Conservation (phyloP, 2,113 vertebrate genomes). For the Rhombomys opimus region DNA sequence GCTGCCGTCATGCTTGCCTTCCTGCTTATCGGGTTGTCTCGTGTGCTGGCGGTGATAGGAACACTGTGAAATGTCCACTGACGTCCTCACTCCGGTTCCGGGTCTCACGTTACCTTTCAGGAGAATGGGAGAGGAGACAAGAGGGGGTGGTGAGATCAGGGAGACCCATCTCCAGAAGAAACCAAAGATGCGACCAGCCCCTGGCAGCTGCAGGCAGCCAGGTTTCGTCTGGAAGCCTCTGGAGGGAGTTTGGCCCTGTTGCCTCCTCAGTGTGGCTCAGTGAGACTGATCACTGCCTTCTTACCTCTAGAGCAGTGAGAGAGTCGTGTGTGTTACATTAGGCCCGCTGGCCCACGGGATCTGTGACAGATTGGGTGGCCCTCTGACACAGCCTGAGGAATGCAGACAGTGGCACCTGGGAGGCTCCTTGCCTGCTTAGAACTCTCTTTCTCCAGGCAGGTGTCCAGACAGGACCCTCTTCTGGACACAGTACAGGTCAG, state of each 20-base stretch:
- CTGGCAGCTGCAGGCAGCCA: fast-evolving
- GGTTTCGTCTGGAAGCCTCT: background rate
- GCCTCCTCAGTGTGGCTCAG: background rate
- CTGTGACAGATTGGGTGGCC: too few relatives aligned
- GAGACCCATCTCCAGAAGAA: background rate
- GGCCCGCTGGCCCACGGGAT: too few relatives aligned
- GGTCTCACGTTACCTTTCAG: background rate
- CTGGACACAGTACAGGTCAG: fast-evolving
- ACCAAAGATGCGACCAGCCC: too few relatives aligned
- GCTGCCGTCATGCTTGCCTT: background rate
- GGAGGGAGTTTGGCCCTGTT: background rate
- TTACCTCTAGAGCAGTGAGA: background rate
- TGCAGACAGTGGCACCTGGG: background rate
- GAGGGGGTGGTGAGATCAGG: background rate
- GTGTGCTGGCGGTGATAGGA: background rate
- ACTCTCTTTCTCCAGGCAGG: background rate
- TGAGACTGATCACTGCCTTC: fast-evolving
- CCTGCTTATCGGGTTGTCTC: too few relatives aligned
- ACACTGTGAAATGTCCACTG: background rate
- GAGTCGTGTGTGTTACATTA: background rate
- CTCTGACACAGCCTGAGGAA: background rate
- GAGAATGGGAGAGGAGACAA: background rate
- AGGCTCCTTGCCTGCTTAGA: background rate
- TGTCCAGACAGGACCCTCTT: background rate
- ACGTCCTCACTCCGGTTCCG: background rate